phyloP scores from a whole-genome alignment of 2,113 vertebrate genomes.

The Dendropsophus ebraccatus region DNA sequence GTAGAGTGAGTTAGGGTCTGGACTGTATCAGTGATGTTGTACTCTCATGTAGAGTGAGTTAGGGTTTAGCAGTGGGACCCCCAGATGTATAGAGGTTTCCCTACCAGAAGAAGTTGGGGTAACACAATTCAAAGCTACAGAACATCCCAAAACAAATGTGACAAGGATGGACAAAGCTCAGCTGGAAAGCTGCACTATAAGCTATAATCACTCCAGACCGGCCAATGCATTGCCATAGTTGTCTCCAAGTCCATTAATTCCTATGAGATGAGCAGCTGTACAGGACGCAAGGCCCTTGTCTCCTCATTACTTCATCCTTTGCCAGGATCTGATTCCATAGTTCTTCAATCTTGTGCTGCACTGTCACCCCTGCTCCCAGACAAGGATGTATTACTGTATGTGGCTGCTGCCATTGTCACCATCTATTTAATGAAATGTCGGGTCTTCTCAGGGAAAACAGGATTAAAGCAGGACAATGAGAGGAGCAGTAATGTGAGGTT shows the following conservation, averaged over 20 bases:
- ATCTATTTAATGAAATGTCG: slow-evolving; percentile 47
- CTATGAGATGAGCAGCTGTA: background rate
- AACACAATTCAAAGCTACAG: background rate
- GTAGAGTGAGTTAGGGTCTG: too few species aligned
- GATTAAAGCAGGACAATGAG: slow-evolving; percentile 3
- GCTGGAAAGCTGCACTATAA: background rate
- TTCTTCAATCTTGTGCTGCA: background rate
- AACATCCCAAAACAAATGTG: background rate
- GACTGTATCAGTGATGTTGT: too few species aligned
- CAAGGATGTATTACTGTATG: background rate
- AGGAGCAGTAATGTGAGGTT: slow-evolving; percentile 4
- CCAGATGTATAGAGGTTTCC: too few species aligned
- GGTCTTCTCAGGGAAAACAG: slow-evolving; percentile 2
- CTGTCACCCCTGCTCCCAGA: background rate
- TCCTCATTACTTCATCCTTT: background rate
- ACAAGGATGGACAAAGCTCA: background rate
- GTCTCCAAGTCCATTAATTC: background rate
- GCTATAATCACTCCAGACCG: background rate
- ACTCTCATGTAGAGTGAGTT: too few species aligned
- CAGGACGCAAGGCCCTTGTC: background rate
- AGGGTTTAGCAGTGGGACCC: too few species aligned
- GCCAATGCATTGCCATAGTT: background rate
- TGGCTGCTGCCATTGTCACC: slow-evolving; percentile 21
- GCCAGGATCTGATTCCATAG: background rate
- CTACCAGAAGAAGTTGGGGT: background rate